Base-by-base conservation (phyloP, 2,797 vertebrate genomes). In the Rhyacichthys aspro region DNA sequence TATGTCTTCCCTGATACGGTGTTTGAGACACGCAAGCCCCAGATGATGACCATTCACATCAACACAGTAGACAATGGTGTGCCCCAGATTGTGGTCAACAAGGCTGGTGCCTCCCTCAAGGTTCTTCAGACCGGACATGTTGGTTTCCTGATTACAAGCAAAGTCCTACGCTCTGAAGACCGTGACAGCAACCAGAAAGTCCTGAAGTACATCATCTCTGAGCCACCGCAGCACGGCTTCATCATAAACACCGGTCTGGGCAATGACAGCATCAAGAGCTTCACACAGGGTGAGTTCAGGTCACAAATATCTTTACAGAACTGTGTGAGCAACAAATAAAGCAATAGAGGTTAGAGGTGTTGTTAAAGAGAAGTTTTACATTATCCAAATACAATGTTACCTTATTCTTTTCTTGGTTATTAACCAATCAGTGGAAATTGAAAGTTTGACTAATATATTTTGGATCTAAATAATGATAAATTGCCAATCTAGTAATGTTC, bases 61-160 rank as follows among this genome's bases (percentile, higher is more conserved):
- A 93, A 81, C 72, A 93, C 93, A 0, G 77, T 93, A 33, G 92
- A 95, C 72, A 93, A 94, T 7, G 91, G 93, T 10, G 68, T 93
- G 15, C 94, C 94, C 8, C 93, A 95, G 81, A 92, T 96, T 55
- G 72, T 92, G 53, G 88, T 95, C 19, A 96, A 95, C 81, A 96
- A 90, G 70, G 93, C 91, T 32, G 93, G 90, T 5, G 76, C 90
- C 11, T 88, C 93, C 2, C 86, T 96, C 18, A 94, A 89, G 76
- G 70, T 73, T 28, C 91, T 96, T 59, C 89, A 78, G 44, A 89
- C 89, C 6, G 93, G 94, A 9, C 94, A 94, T 36, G 46, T 94
- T 33, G 95, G 94, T 43, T 95, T 95, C 74, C 59, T 95, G 47
- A 90, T 97, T 66, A 95, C 93, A 47, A 94, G 88, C 77, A 95